A percentile compares a stretch with the other conserved stretches of the same genome.
Evolutionary conservation across 2,113 vertebrate species (phyloP).

Genomic region (Tyto alba): DNA sequence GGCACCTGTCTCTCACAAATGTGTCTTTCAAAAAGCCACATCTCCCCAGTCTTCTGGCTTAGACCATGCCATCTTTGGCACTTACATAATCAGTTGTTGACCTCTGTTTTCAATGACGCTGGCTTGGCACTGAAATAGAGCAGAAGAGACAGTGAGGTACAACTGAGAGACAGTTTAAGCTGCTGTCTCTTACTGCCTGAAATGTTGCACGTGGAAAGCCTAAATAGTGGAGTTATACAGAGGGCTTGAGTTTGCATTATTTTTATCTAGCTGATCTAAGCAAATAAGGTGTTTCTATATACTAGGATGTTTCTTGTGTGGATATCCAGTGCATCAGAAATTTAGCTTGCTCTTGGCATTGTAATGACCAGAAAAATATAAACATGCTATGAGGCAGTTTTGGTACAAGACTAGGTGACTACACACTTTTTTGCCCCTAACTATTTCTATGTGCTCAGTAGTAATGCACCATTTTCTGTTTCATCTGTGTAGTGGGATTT

Average conservation of each 20-base stretch:
- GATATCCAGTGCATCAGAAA: not conserved
- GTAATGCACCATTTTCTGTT: not conserved
- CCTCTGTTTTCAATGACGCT: constrained; percentile 33
- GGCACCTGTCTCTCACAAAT: constrained; percentile 40
- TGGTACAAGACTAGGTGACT: not conserved
- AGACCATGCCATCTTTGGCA: constrained; percentile 5
- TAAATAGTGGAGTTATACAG: not conserved
- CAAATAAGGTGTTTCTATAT: not conserved
- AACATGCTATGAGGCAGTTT: not conserved
- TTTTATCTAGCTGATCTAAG: not conserved
- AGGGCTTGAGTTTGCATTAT: not conserved
- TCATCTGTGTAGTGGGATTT: not conserved
- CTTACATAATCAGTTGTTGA: constrained; percentile 26
- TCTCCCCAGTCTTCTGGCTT: not conserved
- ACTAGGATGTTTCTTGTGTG: not conserved
- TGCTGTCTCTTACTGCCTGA: not conserved
- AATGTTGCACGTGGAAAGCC: not conserved
- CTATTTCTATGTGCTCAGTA: not conserved
- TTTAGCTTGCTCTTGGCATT: not conserved
- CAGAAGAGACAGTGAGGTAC: not conserved
- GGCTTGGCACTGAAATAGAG: not conserved
- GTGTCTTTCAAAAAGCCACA: not conserved
- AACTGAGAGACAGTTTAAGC: not conserved
- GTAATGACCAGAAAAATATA: not conserved
- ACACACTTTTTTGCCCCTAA: not conserved